Evolutionary conservation across 2,888 invertebrate species (phyloP), one percentile per base, ranked within the genome.

Genomic region (Megaustenia siamemsis): DNA sequence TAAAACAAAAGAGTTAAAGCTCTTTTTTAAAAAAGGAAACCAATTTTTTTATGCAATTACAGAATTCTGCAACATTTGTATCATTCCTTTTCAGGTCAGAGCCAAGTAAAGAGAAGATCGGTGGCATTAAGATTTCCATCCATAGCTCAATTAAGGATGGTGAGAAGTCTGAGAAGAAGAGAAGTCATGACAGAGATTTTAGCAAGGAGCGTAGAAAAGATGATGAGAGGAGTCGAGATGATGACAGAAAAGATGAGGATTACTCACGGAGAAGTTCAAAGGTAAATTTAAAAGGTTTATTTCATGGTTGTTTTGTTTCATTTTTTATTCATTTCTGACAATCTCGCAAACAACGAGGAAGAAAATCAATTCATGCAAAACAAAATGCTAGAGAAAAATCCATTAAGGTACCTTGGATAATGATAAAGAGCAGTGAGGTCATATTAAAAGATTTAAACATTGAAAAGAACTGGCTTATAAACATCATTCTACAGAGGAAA

Each of bases 81-180:
- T 38, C 56, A 43, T 8, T 15, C 68, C 21, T 53, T 53, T 40
- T 2, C 83, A 83, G 83, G 32, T 68, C 83, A n/a, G 83, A 83
- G 49, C 21, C 69, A 60, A 45, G 32, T 21, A 83, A 83, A 53
- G 75, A 63, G 15, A 77, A 75, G 75, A 32, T 40, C 24, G 40
- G 63, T 53, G 66, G 6, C 53, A 68, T 83, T 49, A 83, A 77
- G 60, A 83, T 83, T 12, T 83, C 83, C 35, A 28, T 82, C 12
- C 69, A 60, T 35, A 49, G 73, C 73, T 82, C 75, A 21, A 73
- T n/a, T n/a, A 82, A 76, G n/a, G 49, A 63, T 40, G 82, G 71
- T 18, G 76, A 76, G 53, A 76, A 43, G 56, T 49, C 76, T 35
- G 80, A 80, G 69, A 80, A 53, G n/a, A 68, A 80, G 35, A 69